Base-by-base conservation (phyloP, 2,113 vertebrate species). In the Forbesichthys papilliferus region DNA sequence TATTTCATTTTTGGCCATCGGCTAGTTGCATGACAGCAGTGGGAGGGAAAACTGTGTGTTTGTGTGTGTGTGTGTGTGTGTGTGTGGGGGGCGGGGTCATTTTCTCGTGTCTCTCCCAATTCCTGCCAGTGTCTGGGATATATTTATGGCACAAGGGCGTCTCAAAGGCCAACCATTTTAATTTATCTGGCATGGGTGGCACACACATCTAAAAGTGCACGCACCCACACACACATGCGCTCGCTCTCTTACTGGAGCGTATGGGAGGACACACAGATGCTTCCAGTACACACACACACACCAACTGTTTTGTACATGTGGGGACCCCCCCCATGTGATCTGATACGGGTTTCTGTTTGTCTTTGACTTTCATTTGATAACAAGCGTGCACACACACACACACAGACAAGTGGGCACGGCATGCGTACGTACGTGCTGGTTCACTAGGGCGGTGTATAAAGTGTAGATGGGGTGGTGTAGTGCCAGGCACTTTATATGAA, bases 391-490 rank as follows among this genome's bases (percentile, higher is more conserved):
- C 36, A 61, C 59, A 18, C 59, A 47, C 36, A 12, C 58, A n/a
- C 14, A n/a, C 49, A 47, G 1, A 13, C 13, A 47, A 9, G 27
- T 27, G 27, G 27, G 27, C 27, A 27, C 27, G 27, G 27, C 27
- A 27, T 27, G 27, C 27, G 27, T 27, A 27, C 2, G 63, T 36
- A 14, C 34, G 63, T n/a, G 34, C 34, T 9, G 16, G 64, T 47
- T 68, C 48, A 58, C 64, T 69, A 57, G 36, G 60, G 51, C 34
- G 51, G 54, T 69, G 53, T 64, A 33, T 55, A 14, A 61, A 66
- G 55, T 53, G 33, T 54, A 66, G 18, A 20, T 52, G 34, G 59
- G 10, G 20, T 62, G 68, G 52, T 59, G 27, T 36, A 18, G 34
- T 49, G 48, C 59, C 59, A 62, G 42, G 46, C 55, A 14, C 48